Evolutionary conservation across 2,888 invertebrate species (phyloP), one percentile per base, ranked within the genome.

Genomic region (Melolontha melolontha): DNA sequence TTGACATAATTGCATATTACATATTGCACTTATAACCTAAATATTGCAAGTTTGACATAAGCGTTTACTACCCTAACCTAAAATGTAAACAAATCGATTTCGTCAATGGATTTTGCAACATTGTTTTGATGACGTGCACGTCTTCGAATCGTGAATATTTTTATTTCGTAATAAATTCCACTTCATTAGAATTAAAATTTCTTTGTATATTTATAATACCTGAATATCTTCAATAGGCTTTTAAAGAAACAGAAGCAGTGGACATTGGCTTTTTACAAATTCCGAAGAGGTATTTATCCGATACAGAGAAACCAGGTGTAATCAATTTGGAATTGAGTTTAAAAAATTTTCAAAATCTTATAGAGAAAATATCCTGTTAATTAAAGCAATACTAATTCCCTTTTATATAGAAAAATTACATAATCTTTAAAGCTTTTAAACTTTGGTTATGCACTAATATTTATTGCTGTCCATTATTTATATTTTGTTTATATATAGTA

Each of bases 231-330:
- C 59, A 70, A 22, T 22, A 83, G 83, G 83, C 83, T 12, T 75
- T 84, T 63, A 80, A 80, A 22, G 83, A 83, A 72, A 78, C 72
- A n/a, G 77, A 80, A 70, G 68, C 83, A 5, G 75, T 83, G 1
- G 79, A 81, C 69, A 77, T 84, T 52, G 84, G 84, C 27, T 82
- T 78, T 69, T 72, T 84, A n/a, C 82, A 80, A 72, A 81, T 84
- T 49, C 82, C 84, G n/a, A 77, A 79, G 64, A 71, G 71, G 10
- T 76, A 76, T 65, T 72, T 81, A 50, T 73, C 76, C n/a, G 57
- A 67, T 1, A 69, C 75, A n/a, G 80, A 80, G 65, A 77, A 79
- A 66, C 70, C 78, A 2, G 76, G 75, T 51, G 76, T 80, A 54
- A 72, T 83, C 16, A 78, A 81, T 68, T 75, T 84, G 64, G 81